Evolutionary conservation across 2,888 invertebrate genomes (phyloP).

Genomic region (Eilema caniola): DNA sequence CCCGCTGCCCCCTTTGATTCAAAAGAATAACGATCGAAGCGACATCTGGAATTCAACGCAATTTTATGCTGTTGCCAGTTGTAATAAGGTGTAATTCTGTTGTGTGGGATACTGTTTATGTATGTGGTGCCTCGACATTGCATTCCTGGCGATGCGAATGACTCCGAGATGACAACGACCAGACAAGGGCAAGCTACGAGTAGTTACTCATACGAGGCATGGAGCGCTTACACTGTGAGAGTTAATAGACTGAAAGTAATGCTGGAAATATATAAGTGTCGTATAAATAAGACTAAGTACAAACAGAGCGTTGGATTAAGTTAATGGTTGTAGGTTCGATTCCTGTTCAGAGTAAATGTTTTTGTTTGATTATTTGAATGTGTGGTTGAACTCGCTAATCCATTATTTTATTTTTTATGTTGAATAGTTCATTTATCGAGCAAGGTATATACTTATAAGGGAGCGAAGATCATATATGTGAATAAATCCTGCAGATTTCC

Average conservation of each 20-base stretch:
- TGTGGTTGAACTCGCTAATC: no score
- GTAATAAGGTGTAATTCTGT: slow-evolving; percentile 41
- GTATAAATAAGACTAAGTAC: neutral
- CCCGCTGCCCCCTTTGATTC: slow-evolving; percentile 30
- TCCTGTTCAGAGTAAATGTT: neutral
- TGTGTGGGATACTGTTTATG: slow-evolving; percentile 35
- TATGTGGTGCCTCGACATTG: slow-evolving; percentile 78
- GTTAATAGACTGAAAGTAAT: slow-evolving; percentile 42
- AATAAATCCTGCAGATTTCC: no score
- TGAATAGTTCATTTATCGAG: no score
- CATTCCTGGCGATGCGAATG: slow-evolving; percentile 84
- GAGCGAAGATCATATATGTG: no score
- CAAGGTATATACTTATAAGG: no score
- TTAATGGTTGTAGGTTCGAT: neutral
- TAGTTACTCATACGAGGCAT: slow-evolving; percentile 64
- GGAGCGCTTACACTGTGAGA: slow-evolving; percentile 12
- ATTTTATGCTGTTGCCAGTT: slow-evolving; percentile 31
- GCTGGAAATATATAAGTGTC: slow-evolving; percentile 6
- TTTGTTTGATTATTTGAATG: no score
- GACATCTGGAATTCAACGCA: neutral
- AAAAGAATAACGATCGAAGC: slow-evolving; percentile 46
- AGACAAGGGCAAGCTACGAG: slow-evolving; percentile 84
- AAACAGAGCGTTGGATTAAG: neutral
- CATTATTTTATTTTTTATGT: no score
- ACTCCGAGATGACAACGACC: slow-evolving; percentile 82